Base-by-base conservation (phyloP, 2,888 invertebrate genomes). In the Pyrgus malvae region DNA sequence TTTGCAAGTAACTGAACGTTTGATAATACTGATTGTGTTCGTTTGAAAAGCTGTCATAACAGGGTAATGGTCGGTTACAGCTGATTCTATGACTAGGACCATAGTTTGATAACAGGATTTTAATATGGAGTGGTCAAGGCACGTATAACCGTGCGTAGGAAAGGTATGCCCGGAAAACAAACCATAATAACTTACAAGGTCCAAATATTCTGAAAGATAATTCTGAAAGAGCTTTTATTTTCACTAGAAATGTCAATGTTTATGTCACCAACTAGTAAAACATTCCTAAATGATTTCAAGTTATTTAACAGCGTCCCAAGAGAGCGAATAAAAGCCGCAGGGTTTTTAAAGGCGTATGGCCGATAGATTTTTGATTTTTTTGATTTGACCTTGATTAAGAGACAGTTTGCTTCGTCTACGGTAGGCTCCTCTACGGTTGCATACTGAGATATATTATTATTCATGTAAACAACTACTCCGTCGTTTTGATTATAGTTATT, bases 401-500 rank as follows among this genome's bases (percentile, higher is more conserved):
- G 37, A 37, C 37, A 37, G 11, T 16, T 17, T 3, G 9, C 9
- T 1, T 37, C 37, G 3, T 6, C n/a, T 9, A 37, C n/a, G 1
- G 9, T 7, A 0, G 37, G 19, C 12, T 37, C 37, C 5, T 37
- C 19, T 9, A 37, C n/a, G 3, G 9, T 16, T 9, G 17, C 1
- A 8, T 29, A 2, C 4, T n/a, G 1, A 9, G 9, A 8, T 1
- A 9, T 19, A 17, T 37, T 17, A 37, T 17, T 8, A n/a, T 17
- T 27, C 3, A 42, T 7, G n/a, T 27, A 42, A 5, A 42, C 5
- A 3, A 42, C 27, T 2, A 42, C 42, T n/a, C 42, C 42, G 8
- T 42, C 42, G n/a, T 42, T 42, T 42, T 42, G 42, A n/a, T 29
- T 42, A 29, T 29, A 16, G n/a, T 7, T 31, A 9, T 29, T 44